A percentile compares a stretch with the other conserved stretches of the same genome.
These are phyloP conservation scores for Eudemis profundana DNA, from an alignment of 2,888 invertebrate genomes.

Conservation along the genomic window DNA sequence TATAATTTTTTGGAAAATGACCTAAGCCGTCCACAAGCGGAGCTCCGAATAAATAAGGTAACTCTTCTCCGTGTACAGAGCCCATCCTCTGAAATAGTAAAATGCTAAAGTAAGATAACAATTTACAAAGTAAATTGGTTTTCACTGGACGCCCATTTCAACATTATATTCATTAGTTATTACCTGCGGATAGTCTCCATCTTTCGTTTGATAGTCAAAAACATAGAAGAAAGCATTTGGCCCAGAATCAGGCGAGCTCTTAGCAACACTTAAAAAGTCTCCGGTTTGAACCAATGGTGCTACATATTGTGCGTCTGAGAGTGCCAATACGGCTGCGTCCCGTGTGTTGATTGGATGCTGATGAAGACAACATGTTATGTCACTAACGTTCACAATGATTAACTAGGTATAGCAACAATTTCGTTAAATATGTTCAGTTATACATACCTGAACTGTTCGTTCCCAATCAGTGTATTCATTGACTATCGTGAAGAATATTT, in stretches of 20 bases:
- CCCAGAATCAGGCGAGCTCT: constrained; percentile 83
- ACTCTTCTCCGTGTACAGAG: constrained; percentile 96
- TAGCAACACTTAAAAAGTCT: constrained; percentile 88
- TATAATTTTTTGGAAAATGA: constrained; percentile 95
- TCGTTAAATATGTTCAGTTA: not conserved
- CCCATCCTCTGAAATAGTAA: constrained; percentile 90
- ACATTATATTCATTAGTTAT: constrained; percentile 44
- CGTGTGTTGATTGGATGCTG: constrained; percentile 95
- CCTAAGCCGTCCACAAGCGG: constrained; percentile 93
- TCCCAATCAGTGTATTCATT: constrained; percentile 99
- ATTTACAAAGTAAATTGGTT: not conserved
- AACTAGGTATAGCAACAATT: not conserved
- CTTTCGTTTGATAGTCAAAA: constrained; percentile 96
- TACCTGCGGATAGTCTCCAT: constrained; percentile 95
- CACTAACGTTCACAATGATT: not conserved
- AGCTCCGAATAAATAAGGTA: constrained; percentile 96
- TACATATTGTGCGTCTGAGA: constrained; percentile 97
- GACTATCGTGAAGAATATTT: constrained; percentile 98
- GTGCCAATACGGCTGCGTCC: constrained; percentile 95
- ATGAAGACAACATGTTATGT: constrained; percentile 33
- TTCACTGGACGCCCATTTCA: not conserved
- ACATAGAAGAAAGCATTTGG: constrained; percentile 95
- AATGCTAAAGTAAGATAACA: not conserved
- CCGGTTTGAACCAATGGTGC: constrained; percentile 95
- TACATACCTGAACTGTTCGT: constrained; percentile 88